phyloP scores from a whole-genome alignment of 2,888 invertebrate species.

The Stenichneumon culpator region DNA sequence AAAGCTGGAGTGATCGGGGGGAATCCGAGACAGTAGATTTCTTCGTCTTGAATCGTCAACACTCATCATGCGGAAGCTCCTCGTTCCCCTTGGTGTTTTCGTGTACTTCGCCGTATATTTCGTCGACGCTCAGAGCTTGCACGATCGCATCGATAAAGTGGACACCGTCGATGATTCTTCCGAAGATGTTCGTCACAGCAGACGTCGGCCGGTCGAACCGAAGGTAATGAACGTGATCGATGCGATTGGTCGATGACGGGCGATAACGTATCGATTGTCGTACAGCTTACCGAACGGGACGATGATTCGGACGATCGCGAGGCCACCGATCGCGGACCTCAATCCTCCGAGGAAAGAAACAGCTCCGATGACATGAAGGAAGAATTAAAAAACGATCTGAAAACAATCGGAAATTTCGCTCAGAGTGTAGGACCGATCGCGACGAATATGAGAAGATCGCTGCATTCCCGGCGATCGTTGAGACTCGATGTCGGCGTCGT shows the following conservation, averaged over 20 bases:
- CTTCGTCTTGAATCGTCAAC: slow-evolving; percentile 15
- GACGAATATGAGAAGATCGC: slow-evolving; percentile 33
- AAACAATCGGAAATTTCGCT: slow-evolving; percentile 30
- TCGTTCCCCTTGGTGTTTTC: slow-evolving; percentile 29
- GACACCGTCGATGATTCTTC: not conserved
- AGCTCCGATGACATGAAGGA: slow-evolving; percentile 11
- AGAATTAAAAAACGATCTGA: slow-evolving; percentile 39
- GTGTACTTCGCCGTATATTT: slow-evolving; percentile 12
- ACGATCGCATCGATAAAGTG: not conserved
- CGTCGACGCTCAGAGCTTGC: slow-evolving; percentile 19
- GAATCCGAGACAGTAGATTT: slow-evolving; percentile 32
- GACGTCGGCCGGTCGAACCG: not conserved
- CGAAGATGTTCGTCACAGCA: not conserved
- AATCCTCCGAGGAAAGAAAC: not conserved
- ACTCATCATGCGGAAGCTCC: slow-evolving; percentile 49
- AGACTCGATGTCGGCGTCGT: not conserved
- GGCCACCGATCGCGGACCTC: not conserved
- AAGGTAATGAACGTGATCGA: slow-evolving; percentile 17
- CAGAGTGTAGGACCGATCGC: slow-evolving; percentile 35
- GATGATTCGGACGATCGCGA: not conserved
- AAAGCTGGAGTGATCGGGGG: slow-evolving; percentile 16
- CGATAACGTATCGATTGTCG: not conserved
- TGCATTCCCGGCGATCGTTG: slow-evolving; percentile 33
- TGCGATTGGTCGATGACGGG: not conserved
- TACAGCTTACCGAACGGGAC: not conserved